These are phyloP conservation scores for Spisula subtruncata DNA, from an alignment of 2,888 invertebrate species.

Conservation along the genomic window DNA sequence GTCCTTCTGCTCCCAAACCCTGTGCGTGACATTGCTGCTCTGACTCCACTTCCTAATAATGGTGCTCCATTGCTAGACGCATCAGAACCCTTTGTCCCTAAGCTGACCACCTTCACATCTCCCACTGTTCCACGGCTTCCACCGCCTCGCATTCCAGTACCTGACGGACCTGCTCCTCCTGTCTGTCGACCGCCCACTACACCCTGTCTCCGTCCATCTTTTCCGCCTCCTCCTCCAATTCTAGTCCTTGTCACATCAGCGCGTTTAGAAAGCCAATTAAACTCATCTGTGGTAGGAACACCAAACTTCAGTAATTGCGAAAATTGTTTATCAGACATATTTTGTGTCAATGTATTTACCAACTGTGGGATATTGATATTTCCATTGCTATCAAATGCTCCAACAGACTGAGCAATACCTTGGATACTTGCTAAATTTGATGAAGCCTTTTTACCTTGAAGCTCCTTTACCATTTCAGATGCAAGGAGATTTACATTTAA, in stretches of 20 bases:
- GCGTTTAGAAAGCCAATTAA: constrained; percentile 31
- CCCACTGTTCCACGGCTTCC: constrained; percentile 21
- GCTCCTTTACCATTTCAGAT: constrained; percentile 36
- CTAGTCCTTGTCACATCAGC: background rate
- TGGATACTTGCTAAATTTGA: constrained; percentile 43
- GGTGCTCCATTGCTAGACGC: background rate
- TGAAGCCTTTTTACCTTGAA: constrained; percentile 20
- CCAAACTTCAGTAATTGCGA: background rate
- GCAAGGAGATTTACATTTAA: constrained; percentile 56
- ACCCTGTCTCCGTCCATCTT: background rate
- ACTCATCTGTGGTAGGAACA: constrained; percentile 24
- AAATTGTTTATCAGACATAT: constrained; percentile 14
- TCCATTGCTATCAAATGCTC: constrained; percentile 59
- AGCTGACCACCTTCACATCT: background rate
- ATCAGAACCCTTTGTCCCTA: background rate
- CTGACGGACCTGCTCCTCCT: background rate
- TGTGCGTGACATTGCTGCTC: background rate
- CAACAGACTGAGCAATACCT: constrained; percentile 53
- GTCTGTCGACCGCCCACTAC: background rate
- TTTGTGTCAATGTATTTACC: constrained; percentile 37
- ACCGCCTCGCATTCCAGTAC: background rate
- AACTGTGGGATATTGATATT: constrained; percentile 55
- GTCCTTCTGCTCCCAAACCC: background rate
- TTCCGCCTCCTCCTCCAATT: background rate
- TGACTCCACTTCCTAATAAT: background rate